A percentile compares a stretch with the other conserved stretches of the same genome.
Conservation (phyloP, 2,888 invertebrate genomes). For the Epirrita christyi region DNA sequence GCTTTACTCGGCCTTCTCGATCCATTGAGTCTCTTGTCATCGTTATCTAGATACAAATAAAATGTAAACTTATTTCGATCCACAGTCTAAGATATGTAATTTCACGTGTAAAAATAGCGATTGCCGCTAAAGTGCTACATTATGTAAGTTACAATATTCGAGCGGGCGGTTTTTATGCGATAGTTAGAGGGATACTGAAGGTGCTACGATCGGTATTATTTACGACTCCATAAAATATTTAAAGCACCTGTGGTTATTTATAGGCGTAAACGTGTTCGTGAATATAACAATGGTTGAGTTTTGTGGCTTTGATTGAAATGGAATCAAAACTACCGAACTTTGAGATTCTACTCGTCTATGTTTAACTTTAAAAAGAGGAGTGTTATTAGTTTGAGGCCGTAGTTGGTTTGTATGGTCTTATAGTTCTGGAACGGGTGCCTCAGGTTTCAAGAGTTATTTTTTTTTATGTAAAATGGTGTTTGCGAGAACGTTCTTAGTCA, state of each 20-base stretch:
- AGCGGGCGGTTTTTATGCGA: conserved; percentile 47
- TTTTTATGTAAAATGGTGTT: no score
- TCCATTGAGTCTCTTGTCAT: neutral
- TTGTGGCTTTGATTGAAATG: conserved; percentile 27
- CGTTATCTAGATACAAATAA: neutral
- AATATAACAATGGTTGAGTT: conserved; percentile 33
- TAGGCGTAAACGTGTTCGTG: conserved; percentile 45
- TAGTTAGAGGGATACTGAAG: conserved; percentile 44
- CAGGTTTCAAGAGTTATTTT: no score
- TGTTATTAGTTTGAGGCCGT: no score
- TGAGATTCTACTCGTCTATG: neutral
- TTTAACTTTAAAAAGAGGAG: no score
- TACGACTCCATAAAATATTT: conserved; percentile 66
- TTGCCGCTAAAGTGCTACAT: conserved; percentile 24
- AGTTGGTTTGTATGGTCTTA: no score
- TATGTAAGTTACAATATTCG: conserved; percentile 35
- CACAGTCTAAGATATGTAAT: conserved; percentile 11
- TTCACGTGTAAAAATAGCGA: conserved; percentile 17
- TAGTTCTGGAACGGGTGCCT: no score
- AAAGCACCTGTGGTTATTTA: conserved; percentile 66
- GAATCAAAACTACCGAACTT: conserved; percentile 9
- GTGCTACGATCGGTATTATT: conserved; percentile 51
- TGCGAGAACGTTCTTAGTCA: no score
- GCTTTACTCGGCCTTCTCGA: neutral
- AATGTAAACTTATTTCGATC: neutral